phyloP scores from a whole-genome alignment of 1,140 invertebrate species.

The Drosophila auraria region DNA sequence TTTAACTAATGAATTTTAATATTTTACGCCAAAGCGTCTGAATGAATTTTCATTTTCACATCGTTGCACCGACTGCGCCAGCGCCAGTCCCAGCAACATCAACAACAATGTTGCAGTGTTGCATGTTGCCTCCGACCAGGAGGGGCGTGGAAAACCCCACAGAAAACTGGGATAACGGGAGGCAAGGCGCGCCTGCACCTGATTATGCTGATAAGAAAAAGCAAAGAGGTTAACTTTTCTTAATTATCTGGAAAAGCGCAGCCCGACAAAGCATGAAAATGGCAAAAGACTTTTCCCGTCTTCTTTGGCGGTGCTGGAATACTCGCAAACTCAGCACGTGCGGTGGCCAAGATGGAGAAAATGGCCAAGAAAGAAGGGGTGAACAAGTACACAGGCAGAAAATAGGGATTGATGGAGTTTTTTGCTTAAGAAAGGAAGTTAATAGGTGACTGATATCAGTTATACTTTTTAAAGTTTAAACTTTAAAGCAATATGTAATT shows the following conservation, averaged over 20 bases:
- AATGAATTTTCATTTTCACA: slow-evolving; percentile 84
- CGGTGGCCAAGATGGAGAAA: not conserved
- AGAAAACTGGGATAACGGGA: slow-evolving; percentile 10
- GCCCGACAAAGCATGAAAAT: slow-evolving; percentile 38
- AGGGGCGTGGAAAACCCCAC: not conserved
- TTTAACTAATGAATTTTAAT: slow-evolving; percentile 85
- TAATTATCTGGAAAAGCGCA: slow-evolving; percentile 80
- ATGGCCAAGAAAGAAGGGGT: slow-evolving; percentile 1
- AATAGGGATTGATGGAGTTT: not conserved
- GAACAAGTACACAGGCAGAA: slow-evolving; percentile 13
- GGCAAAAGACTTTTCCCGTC: slow-evolving; percentile 26
- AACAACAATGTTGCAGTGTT: slow-evolving; percentile 51
- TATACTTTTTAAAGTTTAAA: not conserved
- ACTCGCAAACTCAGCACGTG: slow-evolving; percentile 57
- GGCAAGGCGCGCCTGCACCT: slow-evolving; percentile 53
- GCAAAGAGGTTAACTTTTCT: slow-evolving; percentile 81
- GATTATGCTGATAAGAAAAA: slow-evolving; percentile 81
- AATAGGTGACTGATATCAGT: not conserved
- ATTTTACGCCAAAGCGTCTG: slow-evolving; percentile 81
- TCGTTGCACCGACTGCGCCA: slow-evolving; percentile 80
- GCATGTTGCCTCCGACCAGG: slow-evolving; percentile 11
- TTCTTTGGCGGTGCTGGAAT: slow-evolving; percentile 10
- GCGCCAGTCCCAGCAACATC: slow-evolving; percentile 47
- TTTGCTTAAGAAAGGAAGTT: no score
- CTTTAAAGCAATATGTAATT: no score